Base-by-base conservation (phyloP, 2,113 vertebrate species). In the Megaceryle torquata region DNA sequence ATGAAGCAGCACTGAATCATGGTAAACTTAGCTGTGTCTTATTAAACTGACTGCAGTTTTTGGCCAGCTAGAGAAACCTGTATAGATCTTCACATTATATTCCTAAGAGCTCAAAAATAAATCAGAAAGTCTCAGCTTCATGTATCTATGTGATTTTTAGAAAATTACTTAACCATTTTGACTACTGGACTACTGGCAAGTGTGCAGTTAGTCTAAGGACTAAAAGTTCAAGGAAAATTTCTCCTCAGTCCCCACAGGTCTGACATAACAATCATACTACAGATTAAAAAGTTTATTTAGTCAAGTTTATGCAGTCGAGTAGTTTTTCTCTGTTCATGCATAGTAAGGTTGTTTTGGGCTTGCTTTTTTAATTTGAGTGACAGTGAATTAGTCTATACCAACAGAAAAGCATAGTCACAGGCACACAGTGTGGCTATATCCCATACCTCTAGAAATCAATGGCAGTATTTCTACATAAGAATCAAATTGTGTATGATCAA, bases 31-130 rank as follows among this genome's bases (percentile, higher is more conserved):
- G 77, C 86, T 50, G 61, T 70, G 86, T 75, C 91, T 94, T 77
- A 93, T 92, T 91, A 83, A 91, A 89, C 35, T 53, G 83, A 81
- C 88, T 79, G 51, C 86, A 91, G 74, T 72, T 67, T 82, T 91
- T 80, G 64, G 60, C 71, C 79, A 93, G 76, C 85, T 31, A 78
- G 54, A 31, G 88, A 87, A 95, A 92, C 57, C 69, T 65, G 28
- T 71, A 54, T 50, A 89, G 88, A 16, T 91, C 93, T 95, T 84
- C 94, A 94, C 70, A 64, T 92, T 90, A 65, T 80, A 89, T 74
- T 95, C 68, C 93, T 92, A 82, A 81, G 72, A 93, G 84, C 37
- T 93, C 91, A 92, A 91, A 91, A 93, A 93, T 89, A 94, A 96
- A 95, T 91, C 79, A 85, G 28, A 44, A 76, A 60, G 37, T 56